These are phyloP conservation scores for Lasioglossum baleicum DNA, from an alignment of 1,140 invertebrate species.

Conservation along the genomic window DNA sequence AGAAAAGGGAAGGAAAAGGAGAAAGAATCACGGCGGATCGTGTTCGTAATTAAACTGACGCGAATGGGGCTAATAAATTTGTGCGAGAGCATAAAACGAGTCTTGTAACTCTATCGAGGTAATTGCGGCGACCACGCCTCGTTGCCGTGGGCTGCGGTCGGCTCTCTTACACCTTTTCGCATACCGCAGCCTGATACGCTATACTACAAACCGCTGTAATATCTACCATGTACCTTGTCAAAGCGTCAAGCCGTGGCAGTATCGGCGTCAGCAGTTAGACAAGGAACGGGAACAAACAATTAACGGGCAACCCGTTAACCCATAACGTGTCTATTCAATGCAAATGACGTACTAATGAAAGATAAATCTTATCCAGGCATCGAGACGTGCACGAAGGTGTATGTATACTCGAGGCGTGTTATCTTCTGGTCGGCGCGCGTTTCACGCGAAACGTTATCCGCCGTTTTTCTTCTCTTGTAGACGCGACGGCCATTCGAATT, in stretches of 20 bases:
- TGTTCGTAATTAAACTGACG: conserved; percentile 75
- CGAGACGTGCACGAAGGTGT: conserved; percentile 43
- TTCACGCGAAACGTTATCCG: conserved; percentile 25
- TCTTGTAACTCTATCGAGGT: conserved; percentile 78
- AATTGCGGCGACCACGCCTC: conserved; percentile 76
- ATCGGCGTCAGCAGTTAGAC: conserved; percentile 35
- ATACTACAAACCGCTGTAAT: conserved; percentile 47
- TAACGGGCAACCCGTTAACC: conserved; percentile 68
- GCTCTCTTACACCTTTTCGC: conserved; percentile 68
- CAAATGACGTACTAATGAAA: conserved; percentile 70
- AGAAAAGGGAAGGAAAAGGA: not conserved
- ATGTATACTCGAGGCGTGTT: conserved; percentile 14
- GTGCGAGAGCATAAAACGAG: conserved; percentile 72
- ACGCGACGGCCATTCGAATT: not conserved
- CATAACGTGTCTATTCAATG: conserved; percentile 71
- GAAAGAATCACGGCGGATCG: conserved; percentile 59
- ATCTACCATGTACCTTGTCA: conserved; percentile 63
- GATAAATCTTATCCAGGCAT: conserved; percentile 68
- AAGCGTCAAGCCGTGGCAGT: conserved; percentile 52
- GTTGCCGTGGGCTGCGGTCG: conserved; percentile 67
- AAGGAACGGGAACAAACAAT: conserved; percentile 69
- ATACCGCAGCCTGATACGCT: conserved; percentile 50
- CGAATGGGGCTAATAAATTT: conserved; percentile 77
- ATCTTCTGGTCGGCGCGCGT: conserved; percentile 10
- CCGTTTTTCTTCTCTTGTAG: not conserved